phyloP scores from a whole-genome alignment of 2,113 vertebrate species.

The Dolichotis patagonum region DNA sequence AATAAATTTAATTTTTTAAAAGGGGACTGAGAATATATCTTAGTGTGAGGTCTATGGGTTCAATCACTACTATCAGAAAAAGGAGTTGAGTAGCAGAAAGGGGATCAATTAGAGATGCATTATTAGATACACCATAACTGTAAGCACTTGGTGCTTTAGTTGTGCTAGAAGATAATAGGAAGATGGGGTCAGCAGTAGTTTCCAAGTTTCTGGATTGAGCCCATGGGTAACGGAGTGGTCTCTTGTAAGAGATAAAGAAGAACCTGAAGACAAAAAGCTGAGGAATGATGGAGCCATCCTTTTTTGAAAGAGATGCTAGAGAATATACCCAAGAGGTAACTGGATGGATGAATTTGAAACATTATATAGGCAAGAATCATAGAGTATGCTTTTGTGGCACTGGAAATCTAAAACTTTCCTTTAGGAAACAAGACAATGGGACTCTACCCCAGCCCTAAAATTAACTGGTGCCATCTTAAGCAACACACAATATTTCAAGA shows the following conservation, averaged over 20 bases:
- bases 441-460: neutral
- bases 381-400: neutral
- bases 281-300: too few species aligned
- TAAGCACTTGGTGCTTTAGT: neutral
- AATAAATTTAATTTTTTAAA: neutral
- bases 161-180: neutral
- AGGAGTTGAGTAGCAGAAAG: neutral
- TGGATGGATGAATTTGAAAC: neutral
- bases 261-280: neutral
- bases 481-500: neutral
- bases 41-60: neutral
- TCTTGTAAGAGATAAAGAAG: neutral
- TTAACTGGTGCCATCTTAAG: neutral
- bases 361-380: neutral
- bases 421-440: neutral
- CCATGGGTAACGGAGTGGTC: neutral
- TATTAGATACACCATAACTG: neutral
- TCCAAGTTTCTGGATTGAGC: neutral
- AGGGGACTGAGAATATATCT: neutral
- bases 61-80: neutral
- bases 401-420: neutral
- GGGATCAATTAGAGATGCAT: neutral
- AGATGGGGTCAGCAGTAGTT: rapidly evolving
- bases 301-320: neutral
- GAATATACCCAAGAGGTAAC: neutral